These are phyloP conservation scores for Halocaridina rubra DNA, from an alignment of 2,888 invertebrate genomes.

Conservation along the genomic window DNA sequence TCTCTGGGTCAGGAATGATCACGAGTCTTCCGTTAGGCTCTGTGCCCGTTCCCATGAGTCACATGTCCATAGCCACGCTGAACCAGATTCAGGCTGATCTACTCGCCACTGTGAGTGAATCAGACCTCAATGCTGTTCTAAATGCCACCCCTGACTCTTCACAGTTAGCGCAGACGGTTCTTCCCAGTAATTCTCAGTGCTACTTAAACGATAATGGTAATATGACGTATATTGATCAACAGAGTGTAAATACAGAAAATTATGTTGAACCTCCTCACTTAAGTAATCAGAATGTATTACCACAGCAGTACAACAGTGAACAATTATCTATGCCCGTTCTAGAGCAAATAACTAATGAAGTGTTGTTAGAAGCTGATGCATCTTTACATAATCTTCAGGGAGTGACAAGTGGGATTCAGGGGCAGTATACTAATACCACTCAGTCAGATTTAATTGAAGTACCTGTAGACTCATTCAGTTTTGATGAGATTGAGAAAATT, in stretches of 20 bases:
- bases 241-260: constrained; percentile 28
- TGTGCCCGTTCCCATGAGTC: constrained; percentile 61
- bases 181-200: constrained; percentile 63
- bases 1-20: constrained; percentile 26
- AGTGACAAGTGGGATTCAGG: constrained; percentile 29
- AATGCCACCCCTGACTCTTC: constrained; percentile 63
- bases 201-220: constrained; percentile 52
- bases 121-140: constrained; percentile 62
- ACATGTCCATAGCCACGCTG: constrained; percentile 62
- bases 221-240: constrained; percentile 43
- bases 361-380: constrained; percentile 44
- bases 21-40: constrained; percentile 43
- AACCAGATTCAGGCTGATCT: constrained; percentile 63
- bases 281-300: constrained; percentile 49
- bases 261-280: constrained; percentile 53
- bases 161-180: constrained; percentile 57
- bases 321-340: constrained; percentile 61
- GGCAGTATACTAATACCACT: constrained; percentile 43
- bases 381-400: constrained; percentile 18
- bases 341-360: constrained; percentile 53
- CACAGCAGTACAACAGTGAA: constrained; percentile 54
- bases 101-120: constrained; percentile 63
- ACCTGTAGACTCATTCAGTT: constrained; percentile 58
- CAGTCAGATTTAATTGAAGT: constrained; percentile 58
- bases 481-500: constrained; percentile 59